Evolutionary conservation across 23 tunicate species (phyloP).

Genomic region (Trididemnum miniatum): DNA sequence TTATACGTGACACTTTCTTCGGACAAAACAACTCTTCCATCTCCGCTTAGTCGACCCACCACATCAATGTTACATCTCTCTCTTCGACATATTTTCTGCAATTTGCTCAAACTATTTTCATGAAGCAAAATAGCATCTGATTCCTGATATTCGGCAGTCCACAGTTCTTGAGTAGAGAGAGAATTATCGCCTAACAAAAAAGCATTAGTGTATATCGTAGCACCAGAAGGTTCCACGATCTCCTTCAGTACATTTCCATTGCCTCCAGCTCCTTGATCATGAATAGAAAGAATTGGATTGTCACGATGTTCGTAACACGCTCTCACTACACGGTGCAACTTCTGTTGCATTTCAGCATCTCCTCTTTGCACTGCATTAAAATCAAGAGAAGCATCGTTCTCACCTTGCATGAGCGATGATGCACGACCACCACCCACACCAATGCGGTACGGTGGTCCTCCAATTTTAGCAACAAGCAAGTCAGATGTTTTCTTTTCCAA

Average conservation of each 20-base stretch:
- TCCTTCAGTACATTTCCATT: conserved; percentile 91
- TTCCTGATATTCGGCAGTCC: conserved; percentile 95
- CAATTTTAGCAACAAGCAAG: conserved; percentile 78
- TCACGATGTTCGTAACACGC: conserved; percentile 64
- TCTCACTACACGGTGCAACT: conserved; percentile 72
- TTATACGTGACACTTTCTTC: conserved; percentile 40
- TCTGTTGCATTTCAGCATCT: conserved; percentile 92
- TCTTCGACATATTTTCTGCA: conserved; percentile 62
- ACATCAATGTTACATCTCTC: conserved; percentile 82
- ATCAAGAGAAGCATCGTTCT: conserved; percentile 57
- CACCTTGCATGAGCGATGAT: conserved; percentile 89
- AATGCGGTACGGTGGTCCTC: conserved; percentile 75
- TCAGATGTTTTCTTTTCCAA: conserved; percentile 48
- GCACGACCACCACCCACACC: conserved; percentile 97
- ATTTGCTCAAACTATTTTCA: conserved; percentile 1
- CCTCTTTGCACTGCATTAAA: conserved; percentile 95
- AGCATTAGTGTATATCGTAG: conserved; percentile 52
- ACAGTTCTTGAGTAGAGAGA: conserved; percentile 66
- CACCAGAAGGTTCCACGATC: conserved; percentile 87
- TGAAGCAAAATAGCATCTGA: conserved; percentile 70
- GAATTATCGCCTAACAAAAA: conserved; percentile 69
- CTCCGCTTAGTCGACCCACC: conserved; percentile 76
- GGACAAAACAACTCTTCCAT: conserved; percentile 64
- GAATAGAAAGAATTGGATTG: conserved; percentile 77
- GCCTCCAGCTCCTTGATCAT: conserved; percentile 96